These are phyloP conservation scores for Seira sanloemensis DNA, from an alignment of 2,888 invertebrate genomes.

Conservation along the genomic window DNA sequence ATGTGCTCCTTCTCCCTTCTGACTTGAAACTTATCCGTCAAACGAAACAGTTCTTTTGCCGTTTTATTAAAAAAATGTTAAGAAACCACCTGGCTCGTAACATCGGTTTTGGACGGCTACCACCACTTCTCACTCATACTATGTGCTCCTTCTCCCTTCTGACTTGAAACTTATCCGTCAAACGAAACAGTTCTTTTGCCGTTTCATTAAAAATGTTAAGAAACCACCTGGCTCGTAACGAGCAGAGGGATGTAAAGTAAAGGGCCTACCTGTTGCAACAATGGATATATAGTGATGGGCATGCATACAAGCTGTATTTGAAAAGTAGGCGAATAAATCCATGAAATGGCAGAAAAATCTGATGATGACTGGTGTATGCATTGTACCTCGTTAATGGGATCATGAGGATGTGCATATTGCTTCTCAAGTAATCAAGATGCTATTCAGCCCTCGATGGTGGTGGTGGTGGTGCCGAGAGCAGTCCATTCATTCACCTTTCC, in stretches of 20 bases:
- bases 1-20: slow-evolving; percentile 1
- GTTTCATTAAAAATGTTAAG: slow-evolving; percentile 5
- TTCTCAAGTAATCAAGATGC: not conserved
- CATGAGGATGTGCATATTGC: not conserved
- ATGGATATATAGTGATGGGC: not conserved
- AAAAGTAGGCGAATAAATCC: slow-evolving; percentile 50
- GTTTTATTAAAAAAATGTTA: slow-evolving; percentile 6
- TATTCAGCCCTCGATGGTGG: no score
- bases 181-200: slow-evolving; percentile 19
- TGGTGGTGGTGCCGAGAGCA: slow-evolving; percentile 50
- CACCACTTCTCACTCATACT: not conserved
- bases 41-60: slow-evolving; percentile 19
- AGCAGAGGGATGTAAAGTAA: no score
- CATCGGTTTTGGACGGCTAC: slow-evolving; percentile 24
- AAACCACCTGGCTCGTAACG: not conserved
- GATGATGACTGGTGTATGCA: not conserved
- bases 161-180: slow-evolving; percentile 26
- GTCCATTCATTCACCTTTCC: slow-evolving; percentile 54
- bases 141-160: slow-evolving; percentile 1
- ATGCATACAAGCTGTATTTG: not conserved
- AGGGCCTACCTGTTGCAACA: slow-evolving; percentile 2
- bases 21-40: slow-evolving; percentile 26
- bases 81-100: not conserved
- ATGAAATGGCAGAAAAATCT: slow-evolving; percentile 28
- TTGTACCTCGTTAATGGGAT: slow-evolving; percentile 28